Evolutionary conservation across 2,797 vertebrate genomes (phyloP).

Genomic region (Siniperca obscura): DNA sequence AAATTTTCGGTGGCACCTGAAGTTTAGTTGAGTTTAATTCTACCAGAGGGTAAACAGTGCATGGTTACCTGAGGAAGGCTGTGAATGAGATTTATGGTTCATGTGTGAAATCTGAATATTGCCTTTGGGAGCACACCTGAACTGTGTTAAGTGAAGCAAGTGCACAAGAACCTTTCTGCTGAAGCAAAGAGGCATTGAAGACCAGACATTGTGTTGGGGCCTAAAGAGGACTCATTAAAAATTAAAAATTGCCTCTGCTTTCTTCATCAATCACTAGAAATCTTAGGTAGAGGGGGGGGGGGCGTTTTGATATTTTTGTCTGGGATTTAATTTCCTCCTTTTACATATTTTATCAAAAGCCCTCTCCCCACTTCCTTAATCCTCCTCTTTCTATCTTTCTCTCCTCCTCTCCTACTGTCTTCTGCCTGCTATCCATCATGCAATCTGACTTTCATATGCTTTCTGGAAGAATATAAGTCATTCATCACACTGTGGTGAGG

Average conservation of each 20-base stretch:
- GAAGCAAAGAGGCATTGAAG: constrained; percentile 40
- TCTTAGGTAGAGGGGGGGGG: constrained; percentile 40
- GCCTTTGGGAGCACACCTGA: constrained; percentile 50
- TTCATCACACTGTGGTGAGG: constrained; percentile 79
- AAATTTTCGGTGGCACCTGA: background rate
- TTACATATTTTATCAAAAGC: constrained; percentile 82
- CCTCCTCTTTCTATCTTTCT: constrained; percentile 35
- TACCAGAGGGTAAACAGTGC: background rate
- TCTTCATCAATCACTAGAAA: constrained; percentile 76
- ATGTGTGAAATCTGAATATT: constrained; percentile 46
- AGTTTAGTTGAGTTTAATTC: background rate
- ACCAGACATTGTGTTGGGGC: constrained; percentile 38
- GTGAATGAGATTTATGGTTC: constrained; percentile 45
- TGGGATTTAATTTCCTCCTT: constrained; percentile 83
- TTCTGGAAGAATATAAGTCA: constrained; percentile 77
- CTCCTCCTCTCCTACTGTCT: constrained; percentile 54
- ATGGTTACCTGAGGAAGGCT: constrained; percentile 3
- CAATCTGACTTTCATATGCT: constrained; percentile 84
- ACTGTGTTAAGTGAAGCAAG: constrained; percentile 60
- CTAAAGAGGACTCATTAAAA: constrained; percentile 72
- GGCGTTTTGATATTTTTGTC: constrained; percentile 81
- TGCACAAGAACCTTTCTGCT: constrained; percentile 41
- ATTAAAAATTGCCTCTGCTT: constrained; percentile 69
- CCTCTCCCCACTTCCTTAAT: constrained; percentile 47
- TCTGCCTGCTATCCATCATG: constrained; percentile 76